Evolutionary conservation across 2,113 vertebrate species (phyloP).

Genomic region (Rhea americana): DNA sequence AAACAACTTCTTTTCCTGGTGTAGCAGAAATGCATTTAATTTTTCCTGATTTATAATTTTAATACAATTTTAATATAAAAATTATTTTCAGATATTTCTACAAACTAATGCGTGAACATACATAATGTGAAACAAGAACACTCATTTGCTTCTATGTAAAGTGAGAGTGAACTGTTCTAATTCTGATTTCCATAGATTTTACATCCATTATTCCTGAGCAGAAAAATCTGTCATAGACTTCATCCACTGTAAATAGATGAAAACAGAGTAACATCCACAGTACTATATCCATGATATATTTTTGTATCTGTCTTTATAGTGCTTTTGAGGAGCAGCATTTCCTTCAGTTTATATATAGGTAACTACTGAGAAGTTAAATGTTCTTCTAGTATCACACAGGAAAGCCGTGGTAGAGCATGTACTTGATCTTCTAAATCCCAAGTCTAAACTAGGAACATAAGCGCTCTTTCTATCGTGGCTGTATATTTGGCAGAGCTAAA

Average conservation of each 20-base stretch:
- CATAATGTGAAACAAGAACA: neutral
- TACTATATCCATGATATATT: neutral
- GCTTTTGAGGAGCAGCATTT: neutral
- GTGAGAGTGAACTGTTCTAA: neutral
- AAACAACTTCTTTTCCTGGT: neutral
- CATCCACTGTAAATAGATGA: neutral
- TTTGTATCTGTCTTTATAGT: neutral
- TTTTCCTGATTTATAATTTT: neutral
- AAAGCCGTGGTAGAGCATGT: rapidly evolving
- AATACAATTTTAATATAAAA: neutral
- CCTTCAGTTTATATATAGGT: neutral
- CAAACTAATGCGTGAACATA: neutral
- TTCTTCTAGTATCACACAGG: rapidly evolving
- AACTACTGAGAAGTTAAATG: rapidly evolving
- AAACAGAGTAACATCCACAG: neutral
- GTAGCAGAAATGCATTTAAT: neutral
- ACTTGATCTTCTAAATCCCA: neutral
- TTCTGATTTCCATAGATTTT: neutral
- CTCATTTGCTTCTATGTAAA: neutral
- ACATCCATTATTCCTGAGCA: neutral
- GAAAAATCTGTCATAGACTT: neutral
- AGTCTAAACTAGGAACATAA: neutral
- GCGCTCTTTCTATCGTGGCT: neutral
- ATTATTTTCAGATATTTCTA: neutral
- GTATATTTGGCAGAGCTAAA: neutral